Evolutionary conservation across 2,888 invertebrate genomes (phyloP), one percentile per base, ranked within the genome.

Genomic region (Meiosimyza decipiens): DNA sequence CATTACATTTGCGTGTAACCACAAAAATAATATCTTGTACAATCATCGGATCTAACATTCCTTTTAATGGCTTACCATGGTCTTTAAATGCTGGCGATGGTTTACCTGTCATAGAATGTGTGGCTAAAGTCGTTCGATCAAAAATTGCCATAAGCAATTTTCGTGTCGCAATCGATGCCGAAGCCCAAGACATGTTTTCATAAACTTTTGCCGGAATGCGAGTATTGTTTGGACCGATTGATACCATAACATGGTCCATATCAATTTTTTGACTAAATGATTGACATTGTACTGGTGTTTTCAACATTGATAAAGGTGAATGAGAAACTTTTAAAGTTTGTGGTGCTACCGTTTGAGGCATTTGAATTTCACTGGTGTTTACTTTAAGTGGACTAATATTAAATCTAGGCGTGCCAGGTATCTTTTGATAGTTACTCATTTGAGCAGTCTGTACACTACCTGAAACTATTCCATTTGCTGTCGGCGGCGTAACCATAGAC

Each of bases 71-170:
- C 64, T 86, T 86, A 2, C 80, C 77, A 18, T 83, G 82, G 74
- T 83, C 84, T 71, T 83, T 84, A 55, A 87, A 87, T 0, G 87
- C 87, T 9, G 91, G 91, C 6, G 91, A 91, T 50, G 88, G 88
- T 76, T 90, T 90, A 11, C 91, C 91, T 0, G 90, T 91, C 74
- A 91, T 85, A 0, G 90, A 90, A 78, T 91, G 91, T 0, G 91
- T 90, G 12, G 91, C 91, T 71, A 91, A 80, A 0, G 89, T 87
- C 64, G 90, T 88, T 67, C 91, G 87, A 47, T 89, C 87, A 80
- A 91, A 91, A 15, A 90, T 83, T 0, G 89, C 86, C 77, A 88
- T 88, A 52, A 91, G 79, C 15, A 91, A 80, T 78, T 89, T 89
- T 73, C 91, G 85, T 0, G 91, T 91, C 6, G 91, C 91, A 7